A percentile compares a stretch with the other conserved stretches of the same genome.
Conservation (phyloP, 2,797 vertebrate species). For the Rhinoraja longicauda region DNA sequence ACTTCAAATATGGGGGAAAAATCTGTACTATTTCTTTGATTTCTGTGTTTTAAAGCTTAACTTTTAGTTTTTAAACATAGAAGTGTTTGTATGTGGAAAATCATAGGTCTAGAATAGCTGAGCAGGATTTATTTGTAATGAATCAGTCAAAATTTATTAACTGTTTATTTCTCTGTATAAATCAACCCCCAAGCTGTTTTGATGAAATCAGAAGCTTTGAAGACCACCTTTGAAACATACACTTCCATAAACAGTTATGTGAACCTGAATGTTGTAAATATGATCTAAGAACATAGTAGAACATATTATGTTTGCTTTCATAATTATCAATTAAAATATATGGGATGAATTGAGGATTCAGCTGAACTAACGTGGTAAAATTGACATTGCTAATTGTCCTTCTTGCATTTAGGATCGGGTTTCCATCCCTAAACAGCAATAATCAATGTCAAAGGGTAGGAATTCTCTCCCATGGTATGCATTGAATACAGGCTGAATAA, state of each 20-base stretch:
- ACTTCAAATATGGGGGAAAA: slow-evolving; percentile 1
- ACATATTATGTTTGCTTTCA: neutral
- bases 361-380: neutral
- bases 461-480: too few species aligned
- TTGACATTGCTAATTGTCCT: neutral
- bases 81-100: neutral
- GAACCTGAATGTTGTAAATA: neutral
- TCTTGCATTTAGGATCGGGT: neutral
- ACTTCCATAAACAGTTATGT: slow-evolving; percentile 19
- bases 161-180: slow-evolving; percentile 11
- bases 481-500: too few species aligned
- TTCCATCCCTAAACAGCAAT: neutral
- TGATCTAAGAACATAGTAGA: neutral
- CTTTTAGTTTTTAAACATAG: neutral
- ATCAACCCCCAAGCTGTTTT: slow-evolving; percentile 14
- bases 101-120: neutral
- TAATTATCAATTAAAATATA: neutral
- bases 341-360: neutral
- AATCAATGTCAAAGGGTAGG: neutral
- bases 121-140: neutral
- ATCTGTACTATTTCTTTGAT: neutral
- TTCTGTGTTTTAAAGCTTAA: neutral
- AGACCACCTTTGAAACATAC: slow-evolving; percentile 10
- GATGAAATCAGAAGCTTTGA: slow-evolving; percentile 27
- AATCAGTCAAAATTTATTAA: slow-evolving; percentile 11